Conservation (phyloP, 2,888 invertebrate genomes). For the Rhaphigaster nebulosa region DNA sequence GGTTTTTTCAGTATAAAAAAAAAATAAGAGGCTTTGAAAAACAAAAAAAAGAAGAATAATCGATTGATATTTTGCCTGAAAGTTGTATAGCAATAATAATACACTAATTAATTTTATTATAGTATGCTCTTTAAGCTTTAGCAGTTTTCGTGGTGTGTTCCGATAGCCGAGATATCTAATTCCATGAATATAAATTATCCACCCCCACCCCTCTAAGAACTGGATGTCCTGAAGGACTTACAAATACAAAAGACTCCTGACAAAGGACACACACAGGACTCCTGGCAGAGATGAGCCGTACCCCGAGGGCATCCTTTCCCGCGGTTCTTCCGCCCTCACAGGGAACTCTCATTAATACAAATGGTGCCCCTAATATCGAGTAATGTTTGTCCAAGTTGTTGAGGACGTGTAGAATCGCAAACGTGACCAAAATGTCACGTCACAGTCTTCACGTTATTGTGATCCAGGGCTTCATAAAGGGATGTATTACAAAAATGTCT, state of each 20-base stretch:
- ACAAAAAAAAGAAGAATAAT: no score
- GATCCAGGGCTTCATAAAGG: no score
- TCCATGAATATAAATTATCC: constrained; percentile 23
- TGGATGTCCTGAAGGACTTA: background rate
- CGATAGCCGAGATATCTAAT: background rate
- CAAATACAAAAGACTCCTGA: constrained; percentile 14
- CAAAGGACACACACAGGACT: background rate
- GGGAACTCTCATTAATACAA: constrained; percentile 29
- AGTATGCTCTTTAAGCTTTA: no score
- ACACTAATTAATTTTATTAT: no score
- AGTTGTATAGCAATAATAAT: no score
- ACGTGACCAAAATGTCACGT: background rate
- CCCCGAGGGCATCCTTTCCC: background rate
- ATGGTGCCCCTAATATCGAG: constrained; percentile 9
- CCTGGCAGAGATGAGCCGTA: background rate
- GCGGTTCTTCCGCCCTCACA: background rate
- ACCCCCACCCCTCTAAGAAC: no score
- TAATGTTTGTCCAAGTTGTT: background rate
- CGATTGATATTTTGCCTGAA: no score
- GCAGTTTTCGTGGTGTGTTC: background rate
- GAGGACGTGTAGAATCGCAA: background rate
- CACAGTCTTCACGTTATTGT: no score
- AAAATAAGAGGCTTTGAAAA: no score
- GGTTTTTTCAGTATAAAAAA: no score
- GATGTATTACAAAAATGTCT: no score